Evolutionary conservation across 2,113 vertebrate species (phyloP).

Genomic region (Sander vitreus): DNA sequence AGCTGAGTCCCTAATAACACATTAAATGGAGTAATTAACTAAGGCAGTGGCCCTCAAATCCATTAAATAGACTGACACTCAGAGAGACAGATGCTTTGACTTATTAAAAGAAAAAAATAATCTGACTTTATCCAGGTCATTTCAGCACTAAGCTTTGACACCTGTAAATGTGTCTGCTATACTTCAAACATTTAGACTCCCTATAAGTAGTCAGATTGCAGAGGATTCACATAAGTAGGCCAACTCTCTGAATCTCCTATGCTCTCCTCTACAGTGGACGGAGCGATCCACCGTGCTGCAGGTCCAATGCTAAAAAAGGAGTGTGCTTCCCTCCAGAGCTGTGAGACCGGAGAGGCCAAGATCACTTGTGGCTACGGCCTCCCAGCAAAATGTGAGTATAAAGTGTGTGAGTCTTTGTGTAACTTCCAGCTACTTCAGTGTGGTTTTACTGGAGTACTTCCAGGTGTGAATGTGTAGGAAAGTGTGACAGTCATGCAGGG

Average conservation of each 20-base stretch:
- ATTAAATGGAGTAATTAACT: slow-evolving; percentile 76
- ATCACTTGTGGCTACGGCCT: slow-evolving; percentile 90
- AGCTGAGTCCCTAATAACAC: slow-evolving; percentile 76
- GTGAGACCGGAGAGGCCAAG: slow-evolving; percentile 90
- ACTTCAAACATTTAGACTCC: slow-evolving; percentile 42
- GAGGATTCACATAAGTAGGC: slow-evolving; percentile 59
- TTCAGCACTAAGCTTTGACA: slow-evolving; percentile 42
- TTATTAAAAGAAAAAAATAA: slow-evolving; percentile 20
- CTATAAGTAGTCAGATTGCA: slow-evolving; percentile 43
- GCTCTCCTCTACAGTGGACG: slow-evolving; percentile 86
- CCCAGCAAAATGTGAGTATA: slow-evolving; percentile 90
- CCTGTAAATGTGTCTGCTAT: slow-evolving; percentile 37
- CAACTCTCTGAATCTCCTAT: slow-evolving; percentile 52
- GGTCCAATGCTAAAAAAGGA: slow-evolving; percentile 89
- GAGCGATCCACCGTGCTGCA: slow-evolving; percentile 89
- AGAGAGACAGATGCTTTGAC: slow-evolving; percentile 48
- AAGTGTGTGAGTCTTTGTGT: slow-evolving; percentile 36
- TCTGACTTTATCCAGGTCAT: slow-evolving; percentile 44
- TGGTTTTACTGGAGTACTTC: slow-evolving; percentile 28
- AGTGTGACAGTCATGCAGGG: slow-evolving; percentile 21
- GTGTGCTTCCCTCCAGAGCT: slow-evolving; percentile 87
- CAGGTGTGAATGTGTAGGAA: slow-evolving; percentile 43
- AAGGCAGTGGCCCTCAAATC: slow-evolving; percentile 68
- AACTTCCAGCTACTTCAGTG: slow-evolving; percentile 23
- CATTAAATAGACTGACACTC: slow-evolving; percentile 61